phyloP scores from a whole-genome alignment of 1,140 invertebrate species.

The Lepidotrigona ventralis region DNA sequence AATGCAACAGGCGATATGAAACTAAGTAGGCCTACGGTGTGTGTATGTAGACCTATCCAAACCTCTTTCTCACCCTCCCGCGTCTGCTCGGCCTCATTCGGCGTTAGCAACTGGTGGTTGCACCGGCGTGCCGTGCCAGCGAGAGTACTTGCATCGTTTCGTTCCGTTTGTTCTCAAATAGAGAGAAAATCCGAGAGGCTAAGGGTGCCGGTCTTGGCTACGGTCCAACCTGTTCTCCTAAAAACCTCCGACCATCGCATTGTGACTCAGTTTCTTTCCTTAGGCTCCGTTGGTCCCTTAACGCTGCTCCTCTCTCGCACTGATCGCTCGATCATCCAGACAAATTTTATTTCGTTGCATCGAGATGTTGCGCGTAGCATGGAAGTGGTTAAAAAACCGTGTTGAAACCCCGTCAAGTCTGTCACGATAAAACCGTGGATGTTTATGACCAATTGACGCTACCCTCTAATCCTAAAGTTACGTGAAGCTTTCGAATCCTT shows the following conservation, averaged over 20 bases:
- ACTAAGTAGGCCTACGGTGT: conserved; percentile 76
- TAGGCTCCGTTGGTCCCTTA: not conserved
- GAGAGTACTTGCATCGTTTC: conserved; percentile 76
- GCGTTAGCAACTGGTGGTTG: conserved; percentile 79
- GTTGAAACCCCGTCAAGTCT: too few species aligned
- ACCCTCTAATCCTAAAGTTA: not conserved
- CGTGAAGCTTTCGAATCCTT: not conserved
- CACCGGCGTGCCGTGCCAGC: conserved; percentile 71
- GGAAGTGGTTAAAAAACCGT: not conserved
- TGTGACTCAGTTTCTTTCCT: conserved; percentile 12
- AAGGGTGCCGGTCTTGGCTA: conserved; percentile 75
- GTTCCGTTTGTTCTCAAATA: conserved; percentile 79
- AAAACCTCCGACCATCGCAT: conserved; percentile 46
- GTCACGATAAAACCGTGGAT: not conserved
- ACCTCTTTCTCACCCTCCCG: conserved; percentile 51
- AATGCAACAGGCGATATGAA: conserved; percentile 78
- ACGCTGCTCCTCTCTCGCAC: not conserved
- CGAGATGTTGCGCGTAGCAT: too few species aligned
- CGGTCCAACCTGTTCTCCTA: conserved; percentile 70
- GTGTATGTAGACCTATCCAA: conserved; percentile 50
- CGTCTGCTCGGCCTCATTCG: conserved; percentile 56
- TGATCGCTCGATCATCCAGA: not conserved
- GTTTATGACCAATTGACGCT: not conserved
- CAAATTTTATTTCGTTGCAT: too few species aligned
- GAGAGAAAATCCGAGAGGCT: conserved; percentile 78